Base-by-base conservation (phyloP, 92 coral and sea anemone species). In the Heteractis magnifica region DNA sequence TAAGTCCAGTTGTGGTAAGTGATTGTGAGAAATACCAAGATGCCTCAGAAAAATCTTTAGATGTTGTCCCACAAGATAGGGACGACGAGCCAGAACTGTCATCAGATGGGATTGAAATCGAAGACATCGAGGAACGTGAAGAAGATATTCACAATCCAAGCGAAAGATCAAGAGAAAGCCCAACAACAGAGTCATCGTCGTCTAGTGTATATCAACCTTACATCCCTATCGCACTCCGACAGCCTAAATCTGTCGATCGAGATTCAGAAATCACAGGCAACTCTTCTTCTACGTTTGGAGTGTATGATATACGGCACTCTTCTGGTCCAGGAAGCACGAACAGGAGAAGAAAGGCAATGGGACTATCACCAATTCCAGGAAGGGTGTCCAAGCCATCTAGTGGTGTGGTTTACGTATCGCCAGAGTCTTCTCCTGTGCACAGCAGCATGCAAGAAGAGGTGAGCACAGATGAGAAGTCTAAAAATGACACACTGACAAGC, bases 261-360 rank as follows among this genome's bases (percentile, higher is more conserved):
- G 83, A 77, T 9, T 87, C 91, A 71, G 79, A 65, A 16, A 77
- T 77, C 52, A 84, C 84, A 64, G 87, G 51, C 0, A 62, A 81
- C 68, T 51, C 81, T 13, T 26, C 88, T 14, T 83, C 82, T 21
- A 85, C 91, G 6, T 91, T 82, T 58, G 98, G 99, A 13, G 88
- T 97, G 52, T 97, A 97, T 72, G 99, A 97, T 84, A 89, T 97
- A 3, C 92, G 99, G 20, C 83, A 70, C 72, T 97, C 99, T 10
- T 94, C 95, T 20, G 99, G 99, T 1, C 99, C 99, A 71, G 99
- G 99, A 49, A 97, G 99, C 80, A 94, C 98, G 15, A 97, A 97
- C 87, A 93, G 99, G 55, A 92, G 95, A 20, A 78, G 99, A 53
- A 85, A 88, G 79, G 99, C 99, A 18, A 80, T 97, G 91, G 99